These are phyloP conservation scores for Platanista minor DNA, from an alignment of 2,113 vertebrate species.

Conservation along the genomic window DNA sequence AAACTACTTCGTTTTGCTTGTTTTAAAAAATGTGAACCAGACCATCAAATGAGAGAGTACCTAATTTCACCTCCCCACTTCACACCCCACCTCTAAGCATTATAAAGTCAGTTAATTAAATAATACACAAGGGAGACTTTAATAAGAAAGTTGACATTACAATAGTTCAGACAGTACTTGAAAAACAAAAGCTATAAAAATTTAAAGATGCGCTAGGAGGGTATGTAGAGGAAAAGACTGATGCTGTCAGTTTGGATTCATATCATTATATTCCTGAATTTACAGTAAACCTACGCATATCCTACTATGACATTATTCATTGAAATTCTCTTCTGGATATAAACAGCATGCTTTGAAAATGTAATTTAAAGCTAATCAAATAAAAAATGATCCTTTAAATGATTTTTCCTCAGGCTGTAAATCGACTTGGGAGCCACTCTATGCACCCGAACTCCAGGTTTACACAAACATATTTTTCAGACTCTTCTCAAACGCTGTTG, in stretches of 20 bases:
- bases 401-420: slow-evolving; percentile 36
- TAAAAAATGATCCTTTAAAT: slow-evolving; percentile 51
- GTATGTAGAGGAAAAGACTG: not conserved
- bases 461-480: slow-evolving; percentile 30
- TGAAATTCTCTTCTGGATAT: slow-evolving; percentile 43
- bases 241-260: not conserved
- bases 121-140: not conserved
- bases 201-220: not conserved
- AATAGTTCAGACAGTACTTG: not conserved
- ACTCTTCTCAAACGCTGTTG: not conserved
- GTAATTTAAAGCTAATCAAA: slow-evolving; percentile 53
- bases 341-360: slow-evolving; percentile 48
- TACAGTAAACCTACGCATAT: slow-evolving; percentile 15
- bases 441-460: not conserved
- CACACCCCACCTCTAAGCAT: not conserved
- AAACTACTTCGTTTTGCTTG: not conserved
- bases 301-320: slow-evolving; percentile 27
- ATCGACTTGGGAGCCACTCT: slow-evolving; percentile 25
- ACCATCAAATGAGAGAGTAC: not conserved
- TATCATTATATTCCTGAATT: slow-evolving; percentile 30
- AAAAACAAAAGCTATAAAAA: slow-evolving; percentile 42
- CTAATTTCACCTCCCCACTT: not conserved
- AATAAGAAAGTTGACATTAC: not conserved
- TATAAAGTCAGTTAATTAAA: slow-evolving; percentile 32
- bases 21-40: not conserved